phyloP scores from a whole-genome alignment of 2,113 vertebrate genomes.

The Haemorhous mexicanus region DNA sequence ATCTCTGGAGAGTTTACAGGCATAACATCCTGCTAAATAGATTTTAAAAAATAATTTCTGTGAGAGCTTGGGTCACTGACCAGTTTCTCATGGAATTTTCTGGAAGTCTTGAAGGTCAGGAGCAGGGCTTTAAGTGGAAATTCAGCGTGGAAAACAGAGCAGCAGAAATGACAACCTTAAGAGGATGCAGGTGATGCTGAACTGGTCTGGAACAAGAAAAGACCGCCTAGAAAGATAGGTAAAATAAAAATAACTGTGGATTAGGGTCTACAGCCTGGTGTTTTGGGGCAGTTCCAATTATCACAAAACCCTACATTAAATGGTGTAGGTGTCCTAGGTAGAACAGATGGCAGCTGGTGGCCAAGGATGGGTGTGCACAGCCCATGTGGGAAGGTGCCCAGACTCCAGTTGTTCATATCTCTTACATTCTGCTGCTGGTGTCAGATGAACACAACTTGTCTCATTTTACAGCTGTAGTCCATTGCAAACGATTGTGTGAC shows the following conservation, averaged over 20 bases:
- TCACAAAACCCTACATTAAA: background rate
- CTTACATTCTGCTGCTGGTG: background rate
- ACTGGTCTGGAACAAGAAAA: background rate
- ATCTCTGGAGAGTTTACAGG: background rate
- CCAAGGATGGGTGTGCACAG: background rate
- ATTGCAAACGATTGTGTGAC: background rate
- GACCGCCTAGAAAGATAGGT: background rate
- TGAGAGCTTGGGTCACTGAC: background rate
- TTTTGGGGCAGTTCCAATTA: background rate
- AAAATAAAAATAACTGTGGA: background rate
- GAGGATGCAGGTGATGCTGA: background rate
- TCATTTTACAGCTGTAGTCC: background rate
- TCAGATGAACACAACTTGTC: background rate
- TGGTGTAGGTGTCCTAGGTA: background rate
- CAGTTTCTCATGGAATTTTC: background rate
- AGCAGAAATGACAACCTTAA: background rate
- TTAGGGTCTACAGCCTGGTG: background rate
- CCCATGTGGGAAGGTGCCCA: background rate
- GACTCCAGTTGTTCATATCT: conserved; percentile 1
- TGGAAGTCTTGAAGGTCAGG: background rate
- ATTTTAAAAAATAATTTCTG: background rate
- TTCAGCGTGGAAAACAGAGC: background rate
- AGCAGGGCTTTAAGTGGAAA: background rate
- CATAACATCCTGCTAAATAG: background rate
- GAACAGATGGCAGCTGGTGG: background rate